A percentile compares a stretch with the other conserved stretches of the same genome.
Evolutionary conservation across 92 coral and sea anemone genomes (phyloP).

Genomic region (Umimayanthus kanabou): DNA sequence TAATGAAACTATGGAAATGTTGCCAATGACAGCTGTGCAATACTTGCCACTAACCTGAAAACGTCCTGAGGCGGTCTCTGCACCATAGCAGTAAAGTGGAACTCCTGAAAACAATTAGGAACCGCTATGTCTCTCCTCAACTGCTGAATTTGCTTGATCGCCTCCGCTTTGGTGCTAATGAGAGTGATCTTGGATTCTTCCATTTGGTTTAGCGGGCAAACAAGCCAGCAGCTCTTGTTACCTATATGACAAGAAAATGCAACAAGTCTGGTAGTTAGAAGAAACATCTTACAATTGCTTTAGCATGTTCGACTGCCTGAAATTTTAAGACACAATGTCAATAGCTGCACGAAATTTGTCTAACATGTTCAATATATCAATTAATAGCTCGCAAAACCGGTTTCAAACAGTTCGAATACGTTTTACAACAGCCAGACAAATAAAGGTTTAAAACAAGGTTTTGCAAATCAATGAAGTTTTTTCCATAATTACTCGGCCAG

Average conservation of each 20-base stretch:
- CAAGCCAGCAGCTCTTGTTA: conserved; percentile 19
- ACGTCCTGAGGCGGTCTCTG: conserved; percentile 54
- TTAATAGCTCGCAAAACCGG: too few species aligned
- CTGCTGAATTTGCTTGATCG: conserved; percentile 29
- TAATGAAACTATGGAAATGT: too few species aligned
- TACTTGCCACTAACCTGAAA: conserved; percentile 52
- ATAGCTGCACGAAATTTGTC: too few species aligned
- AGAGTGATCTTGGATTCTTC: neutral
- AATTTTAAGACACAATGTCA: too few species aligned
- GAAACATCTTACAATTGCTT: neutral
- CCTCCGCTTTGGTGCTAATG: neutral
- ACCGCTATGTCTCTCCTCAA: conserved; percentile 42
- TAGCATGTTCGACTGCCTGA: too few species aligned
- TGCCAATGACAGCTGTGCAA: neutral
- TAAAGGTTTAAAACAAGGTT: too few species aligned
- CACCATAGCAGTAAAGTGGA: conserved; percentile 53
- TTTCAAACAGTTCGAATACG: too few species aligned
- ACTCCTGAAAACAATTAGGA: conserved; percentile 51
- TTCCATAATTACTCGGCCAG: too few species aligned
- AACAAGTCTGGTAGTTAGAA: neutral
- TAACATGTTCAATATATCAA: too few species aligned
- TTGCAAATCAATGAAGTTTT: too few species aligned
- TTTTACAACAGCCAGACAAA: too few species aligned
- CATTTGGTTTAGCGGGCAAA: neutral
- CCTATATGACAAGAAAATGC: neutral